phyloP scores from a whole-genome alignment of 1,140 invertebrate genomes.

The Hypsibius dujardini region DNA sequence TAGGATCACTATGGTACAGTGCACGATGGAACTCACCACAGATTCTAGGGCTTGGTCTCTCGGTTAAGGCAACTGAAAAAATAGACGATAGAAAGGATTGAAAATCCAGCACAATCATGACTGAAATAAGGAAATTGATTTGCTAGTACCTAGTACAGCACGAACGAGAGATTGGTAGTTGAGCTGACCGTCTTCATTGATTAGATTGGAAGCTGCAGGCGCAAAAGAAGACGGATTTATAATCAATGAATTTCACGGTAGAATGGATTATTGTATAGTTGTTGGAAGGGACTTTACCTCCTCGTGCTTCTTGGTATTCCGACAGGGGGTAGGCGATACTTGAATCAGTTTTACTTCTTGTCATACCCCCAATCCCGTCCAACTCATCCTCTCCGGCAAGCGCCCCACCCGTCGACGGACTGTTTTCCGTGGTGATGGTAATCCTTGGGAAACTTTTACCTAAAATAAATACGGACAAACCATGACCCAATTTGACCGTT shows the following conservation, averaged over 20 bases:
- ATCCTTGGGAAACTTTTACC: slow-evolving; percentile 37
- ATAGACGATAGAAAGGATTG: no score
- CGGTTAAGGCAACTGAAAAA: slow-evolving; percentile 24
- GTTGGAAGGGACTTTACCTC: slow-evolving; percentile 28
- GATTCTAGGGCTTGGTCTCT: slow-evolving; percentile 23
- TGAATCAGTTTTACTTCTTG: slow-evolving; percentile 77
- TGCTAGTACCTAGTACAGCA: slow-evolving; percentile 27
- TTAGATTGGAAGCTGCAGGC: slow-evolving; percentile 54
- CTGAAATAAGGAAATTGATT: no score
- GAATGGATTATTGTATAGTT: no score
- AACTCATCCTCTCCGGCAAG: slow-evolving; percentile 19
- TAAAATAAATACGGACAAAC: slow-evolving; percentile 43
- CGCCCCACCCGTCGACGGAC: not conserved
- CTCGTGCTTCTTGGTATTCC: slow-evolving; percentile 57
- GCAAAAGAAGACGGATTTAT: no score
- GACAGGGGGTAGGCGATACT: slow-evolving; percentile 75
- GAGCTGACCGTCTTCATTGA: slow-evolving; percentile 81
- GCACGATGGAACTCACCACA: slow-evolving; percentile 12
- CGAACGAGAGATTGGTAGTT: slow-evolving; percentile 75
- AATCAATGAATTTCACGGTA: no score
- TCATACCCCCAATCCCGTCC: slow-evolving; percentile 36
- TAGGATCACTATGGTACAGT: no score
- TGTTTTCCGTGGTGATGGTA: slow-evolving; percentile 17
- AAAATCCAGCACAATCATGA: no score
- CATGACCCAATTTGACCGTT: not conserved